Percentiles rank a stretch among this genome's conserved stretches.
Evolutionary conservation across 2,113 vertebrate genomes (phyloP).

Genomic region (Esox niger): DNA sequence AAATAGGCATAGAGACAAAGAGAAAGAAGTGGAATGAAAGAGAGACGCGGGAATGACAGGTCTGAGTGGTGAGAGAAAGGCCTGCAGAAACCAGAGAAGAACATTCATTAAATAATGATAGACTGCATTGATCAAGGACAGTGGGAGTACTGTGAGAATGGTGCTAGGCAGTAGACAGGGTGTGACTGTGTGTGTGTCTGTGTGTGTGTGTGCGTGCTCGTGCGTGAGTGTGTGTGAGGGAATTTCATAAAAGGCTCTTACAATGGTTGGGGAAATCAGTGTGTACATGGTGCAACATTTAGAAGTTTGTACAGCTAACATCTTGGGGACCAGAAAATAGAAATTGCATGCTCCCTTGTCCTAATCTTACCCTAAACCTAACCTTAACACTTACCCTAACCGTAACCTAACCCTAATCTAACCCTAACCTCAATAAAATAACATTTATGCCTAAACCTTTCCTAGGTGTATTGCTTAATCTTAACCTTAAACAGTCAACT

Average conservation of each 20-base stretch:
- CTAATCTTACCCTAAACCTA: no score
- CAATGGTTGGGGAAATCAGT: not conserved
- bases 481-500: no score
- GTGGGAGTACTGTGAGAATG: not conserved
- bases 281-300: not conserved
- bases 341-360: no score
- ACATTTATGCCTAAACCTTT: no score
- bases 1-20: not conserved
- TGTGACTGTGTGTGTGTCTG: constrained; percentile 1
- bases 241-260: not conserved
- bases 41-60: not conserved
- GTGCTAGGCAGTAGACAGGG: not conserved
- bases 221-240: constrained; percentile 9
- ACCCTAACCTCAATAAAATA: no score
- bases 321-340: no score
- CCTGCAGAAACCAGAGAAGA: not conserved
- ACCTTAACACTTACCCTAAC: no score
- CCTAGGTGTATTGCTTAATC: no score
- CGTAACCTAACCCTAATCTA: no score
- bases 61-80: not conserved
- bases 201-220: constrained; percentile 21
- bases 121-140: constrained; percentile 6
- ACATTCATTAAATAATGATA: constrained; percentile 29
- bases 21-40: not conserved
- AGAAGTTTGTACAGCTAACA: no score